Evolutionary conservation across 1,140 invertebrate genomes (phyloP), one percentile per base, ranked within the genome.

Genomic region (Trichogramma pretiosum): DNA sequence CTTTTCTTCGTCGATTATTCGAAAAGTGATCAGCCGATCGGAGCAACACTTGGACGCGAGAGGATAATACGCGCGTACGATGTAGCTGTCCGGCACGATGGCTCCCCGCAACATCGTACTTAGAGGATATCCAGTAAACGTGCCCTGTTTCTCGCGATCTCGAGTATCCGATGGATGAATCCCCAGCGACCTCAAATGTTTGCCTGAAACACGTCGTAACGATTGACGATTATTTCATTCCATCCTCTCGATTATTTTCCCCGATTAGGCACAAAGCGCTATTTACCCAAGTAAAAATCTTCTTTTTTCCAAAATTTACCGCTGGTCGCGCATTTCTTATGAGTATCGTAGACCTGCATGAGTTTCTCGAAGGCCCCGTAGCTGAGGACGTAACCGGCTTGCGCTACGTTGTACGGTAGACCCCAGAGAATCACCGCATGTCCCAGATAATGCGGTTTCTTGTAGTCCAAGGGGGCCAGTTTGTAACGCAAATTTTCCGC

Each of bases 241-340:
- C 5, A n/a, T 11, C 33, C 16, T 30, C 23, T 13, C 38, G 23
- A 36, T 2, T 18, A 11, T 8, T 34, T 16, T 11, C 9, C 16
- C 16, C 5, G 9, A 34, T 11, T n/a, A 5, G 5, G 9, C 9
- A 11, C 16, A n/a, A 34, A 8, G 9, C 33, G 16, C 5, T 28
- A 11, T 28, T 28, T 64, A 74, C 74, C 74, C 30, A 77, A 66
- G 56, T 76, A 76, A 59, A 68, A 75, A 64, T 77, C 76, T 59
- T 76, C 74, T 49, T 75, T 75, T 46, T 75, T 76, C 72, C 74
- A 75, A 56, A 68, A 75, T 44, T 67, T 73, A 42, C 74, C 75
- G 35, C 73, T 63, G 1, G 50, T 38, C 14, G 53, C 46, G 54
- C 75, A 77, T 24, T 62, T 64, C 24, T 70, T 54, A 2, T 63